A percentile compares a stretch with the other conserved stretches of the same genome.
Evolutionary conservation across 2,113 vertebrate species (phyloP).

Genomic region (Fulmarus glacialis): DNA sequence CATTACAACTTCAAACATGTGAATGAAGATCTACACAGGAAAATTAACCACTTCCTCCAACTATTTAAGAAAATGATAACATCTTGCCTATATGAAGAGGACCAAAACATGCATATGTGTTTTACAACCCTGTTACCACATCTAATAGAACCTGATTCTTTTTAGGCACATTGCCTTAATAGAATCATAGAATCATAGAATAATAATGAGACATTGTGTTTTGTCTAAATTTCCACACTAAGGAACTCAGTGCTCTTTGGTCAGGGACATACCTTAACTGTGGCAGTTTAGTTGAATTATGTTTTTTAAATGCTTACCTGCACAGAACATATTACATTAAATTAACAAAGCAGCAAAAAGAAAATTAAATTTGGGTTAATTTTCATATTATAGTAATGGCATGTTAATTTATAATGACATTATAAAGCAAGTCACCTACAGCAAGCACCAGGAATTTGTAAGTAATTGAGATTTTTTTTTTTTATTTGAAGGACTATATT

Average conservation of each 20-base stretch:
- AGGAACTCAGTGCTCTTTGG: background rate
- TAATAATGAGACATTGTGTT: background rate
- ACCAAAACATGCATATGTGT: background rate
- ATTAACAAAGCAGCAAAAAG: background rate
- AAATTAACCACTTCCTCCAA: background rate
- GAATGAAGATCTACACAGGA: background rate
- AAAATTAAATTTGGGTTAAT: background rate
- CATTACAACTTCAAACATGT: background rate
- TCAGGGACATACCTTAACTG: background rate
- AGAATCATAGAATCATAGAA: background rate
- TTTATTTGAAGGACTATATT: background rate
- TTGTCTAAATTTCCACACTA: background rate
- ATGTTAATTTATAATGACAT: background rate
- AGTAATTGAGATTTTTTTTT: background rate
- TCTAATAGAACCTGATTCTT: background rate
- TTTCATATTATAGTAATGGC: background rate
- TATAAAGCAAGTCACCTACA: background rate
- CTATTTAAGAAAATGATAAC: background rate
- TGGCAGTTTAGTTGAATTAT: background rate
- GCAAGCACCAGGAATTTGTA: background rate
- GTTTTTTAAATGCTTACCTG: background rate
- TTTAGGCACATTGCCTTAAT: background rate
- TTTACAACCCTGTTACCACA: background rate
- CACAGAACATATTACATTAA: background rate
- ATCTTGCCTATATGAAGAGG: background rate